Conservation (phyloP, 2,888 invertebrate species). For the Harpagoxenus sublaevis region DNA sequence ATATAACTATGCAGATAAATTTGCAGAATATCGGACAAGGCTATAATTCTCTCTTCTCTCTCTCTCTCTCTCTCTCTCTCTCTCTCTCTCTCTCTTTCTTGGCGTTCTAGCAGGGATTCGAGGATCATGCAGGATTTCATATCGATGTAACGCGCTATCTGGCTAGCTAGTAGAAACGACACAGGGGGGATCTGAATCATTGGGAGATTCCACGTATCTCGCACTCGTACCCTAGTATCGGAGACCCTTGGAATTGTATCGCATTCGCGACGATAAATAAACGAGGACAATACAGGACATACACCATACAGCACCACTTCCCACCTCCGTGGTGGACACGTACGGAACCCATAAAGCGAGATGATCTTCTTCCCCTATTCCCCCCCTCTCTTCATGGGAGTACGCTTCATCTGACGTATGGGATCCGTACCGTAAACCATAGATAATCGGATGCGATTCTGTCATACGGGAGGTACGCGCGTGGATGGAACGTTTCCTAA, state of each 20-base stretch:
- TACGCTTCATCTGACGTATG: slow-evolving; percentile 58
- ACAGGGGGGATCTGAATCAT: slow-evolving; percentile 54
- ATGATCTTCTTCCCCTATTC: slow-evolving; percentile 63
- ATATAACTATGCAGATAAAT: slow-evolving; percentile 29
- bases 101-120: slow-evolving; percentile 33
- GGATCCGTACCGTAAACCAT: slow-evolving; percentile 54
- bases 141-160: slow-evolving; percentile 54
- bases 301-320: slow-evolving; percentile 56
- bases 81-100: neutral
- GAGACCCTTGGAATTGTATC: slow-evolving; percentile 68
- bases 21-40: slow-evolving; percentile 28
- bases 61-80: neutral
- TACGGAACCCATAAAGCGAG: slow-evolving; percentile 69
- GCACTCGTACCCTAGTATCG: slow-evolving; percentile 27
- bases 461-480: slow-evolving; percentile 28
- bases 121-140: slow-evolving; percentile 49
- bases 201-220: slow-evolving; percentile 51
- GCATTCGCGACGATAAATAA: slow-evolving; percentile 74
- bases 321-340: slow-evolving; percentile 61
- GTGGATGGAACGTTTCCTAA: slow-evolving; percentile 38
- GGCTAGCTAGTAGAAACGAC: slow-evolving; percentile 42
- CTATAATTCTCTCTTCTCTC: slow-evolving; percentile 20
- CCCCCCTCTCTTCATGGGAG: slow-evolving; percentile 33
- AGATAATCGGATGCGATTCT: slow-evolving; percentile 61
- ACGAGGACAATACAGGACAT: slow-evolving; percentile 72